These are phyloP conservation scores for Cataglyphis livida DNA, from an alignment of 2,888 invertebrate genomes.

Conservation along the genomic window DNA sequence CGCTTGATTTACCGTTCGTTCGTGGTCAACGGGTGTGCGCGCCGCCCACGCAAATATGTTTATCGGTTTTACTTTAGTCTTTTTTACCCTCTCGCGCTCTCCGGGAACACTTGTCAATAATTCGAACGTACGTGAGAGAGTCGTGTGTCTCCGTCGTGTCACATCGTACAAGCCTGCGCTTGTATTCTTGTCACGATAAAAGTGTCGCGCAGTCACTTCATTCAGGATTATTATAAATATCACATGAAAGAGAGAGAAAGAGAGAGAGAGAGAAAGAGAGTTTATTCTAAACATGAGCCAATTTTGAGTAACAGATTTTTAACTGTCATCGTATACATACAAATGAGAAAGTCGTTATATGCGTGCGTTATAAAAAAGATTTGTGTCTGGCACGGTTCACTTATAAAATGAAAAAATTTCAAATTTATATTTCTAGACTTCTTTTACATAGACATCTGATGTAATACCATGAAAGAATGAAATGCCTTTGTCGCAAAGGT, in stretches of 20 bases:
- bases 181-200: neutral
- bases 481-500: neutral
- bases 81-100: neutral
- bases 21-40: neutral
- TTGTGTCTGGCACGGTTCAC: neutral
- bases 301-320: neutral
- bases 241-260: neutral
- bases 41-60: neutral
- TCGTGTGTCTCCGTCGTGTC: neutral
- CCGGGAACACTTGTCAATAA: neutral
- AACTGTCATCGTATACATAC: neutral
- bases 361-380: too few relatives aligned
- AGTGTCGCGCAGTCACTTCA: neutral
- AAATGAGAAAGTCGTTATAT: too few relatives aligned
- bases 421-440: neutral
- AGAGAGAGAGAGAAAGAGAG: neutral
- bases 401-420: neutral
- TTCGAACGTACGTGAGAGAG: neutral
- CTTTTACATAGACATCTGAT: neutral
- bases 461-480: neutral
- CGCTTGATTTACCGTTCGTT: conserved; percentile 46
- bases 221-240: neutral
- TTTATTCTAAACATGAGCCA: neutral
- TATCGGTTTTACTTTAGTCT: neutral
- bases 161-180: neutral